Percentiles rank a stretch among this genome's conserved stretches.
phyloP scores from a whole-genome alignment of 1,140 invertebrate species.

The Camponotus pennsylvanicus region DNA sequence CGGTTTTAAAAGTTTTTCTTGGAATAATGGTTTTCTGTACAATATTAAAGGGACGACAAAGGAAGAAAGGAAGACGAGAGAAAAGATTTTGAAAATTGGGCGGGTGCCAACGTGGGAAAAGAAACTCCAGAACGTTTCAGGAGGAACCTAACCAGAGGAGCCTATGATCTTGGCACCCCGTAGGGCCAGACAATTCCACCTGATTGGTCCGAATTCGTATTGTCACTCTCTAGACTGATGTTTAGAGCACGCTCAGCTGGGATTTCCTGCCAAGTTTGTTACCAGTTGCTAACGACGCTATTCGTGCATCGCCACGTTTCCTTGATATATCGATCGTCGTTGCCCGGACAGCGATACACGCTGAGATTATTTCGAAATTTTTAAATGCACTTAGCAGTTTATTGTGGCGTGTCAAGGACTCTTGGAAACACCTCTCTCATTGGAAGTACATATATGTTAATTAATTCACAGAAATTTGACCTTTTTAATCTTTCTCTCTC shows the following conservation, averaged over 20 bases:
- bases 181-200: constrained; percentile 82
- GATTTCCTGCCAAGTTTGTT: constrained; percentile 68
- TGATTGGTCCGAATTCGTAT: constrained; percentile 82
- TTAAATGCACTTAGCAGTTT: constrained; percentile 15
- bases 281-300: constrained; percentile 73
- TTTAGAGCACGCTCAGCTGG: constrained; percentile 68
- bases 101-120: constrained; percentile 77
- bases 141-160: constrained; percentile 57
- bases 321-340: constrained; percentile 73
- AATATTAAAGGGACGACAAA: neutral
- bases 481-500: no score
- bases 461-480: neutral
- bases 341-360: constrained; percentile 41
- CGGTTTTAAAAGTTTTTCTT: neutral
- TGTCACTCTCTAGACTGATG: constrained; percentile 72
- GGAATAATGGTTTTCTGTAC: neutral
- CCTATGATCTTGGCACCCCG: constrained; percentile 74
- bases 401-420: neutral
- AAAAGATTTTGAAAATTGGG: constrained; percentile 41
- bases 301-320: constrained; percentile 71
- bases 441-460: neutral
- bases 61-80: constrained; percentile 13
- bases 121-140: constrained; percentile 41
- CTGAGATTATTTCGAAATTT: constrained; percentile 45
- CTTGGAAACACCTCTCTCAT: neutral